Base-by-base conservation (phyloP, 2,888 invertebrate genomes). In the Papilio protenor region DNA sequence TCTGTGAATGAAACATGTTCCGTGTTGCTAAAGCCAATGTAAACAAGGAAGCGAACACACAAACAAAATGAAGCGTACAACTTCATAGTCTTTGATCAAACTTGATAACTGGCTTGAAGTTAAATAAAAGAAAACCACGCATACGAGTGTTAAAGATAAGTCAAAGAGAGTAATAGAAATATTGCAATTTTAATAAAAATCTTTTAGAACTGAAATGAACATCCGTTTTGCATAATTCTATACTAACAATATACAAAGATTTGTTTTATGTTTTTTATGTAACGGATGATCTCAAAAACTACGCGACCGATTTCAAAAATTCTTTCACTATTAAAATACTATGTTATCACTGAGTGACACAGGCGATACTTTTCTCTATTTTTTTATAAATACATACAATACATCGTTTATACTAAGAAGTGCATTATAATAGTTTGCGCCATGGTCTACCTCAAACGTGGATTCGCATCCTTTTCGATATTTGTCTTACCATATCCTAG, bases 11-110 rank as follows among this genome's bases (percentile, higher is more conserved):
- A 47, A 64, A 52, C 75, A 33, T n/a, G 66, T 45, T 45, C 47
- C 45, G 45, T 47, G 55, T 79, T 77, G 77, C 79, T 73, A 75
- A 77, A 79, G 75, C 73, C 59, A 64, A 57, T 23, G 74, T 79
- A 80, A 80, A 80, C 77, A 79, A 73, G 79, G 80, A 77, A 79
- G 71, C 80, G 27, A 18, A 61, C 72, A 45, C 47, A 69, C 80
- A 80, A 78, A 77, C 80, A 79, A 73, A 78, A 57, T 45, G 73
- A 21, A 33, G 45, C 69, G 49, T 11, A 57, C 73, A 77, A 69
- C 59, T 78, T 75, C 71, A 66, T 64, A 49, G 52, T 75, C 75
- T 78, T 78, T 78, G 78, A 78, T 78, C 78, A 75, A 23, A 45
- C 64, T 57, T 45, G 23, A 40, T 47, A n/a, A 59, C 40, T 21